Evolutionary conservation across 2,113 vertebrate species (phyloP), one percentile per base, ranked within the genome.

Genomic region (Muntiacus reevesi): DNA sequence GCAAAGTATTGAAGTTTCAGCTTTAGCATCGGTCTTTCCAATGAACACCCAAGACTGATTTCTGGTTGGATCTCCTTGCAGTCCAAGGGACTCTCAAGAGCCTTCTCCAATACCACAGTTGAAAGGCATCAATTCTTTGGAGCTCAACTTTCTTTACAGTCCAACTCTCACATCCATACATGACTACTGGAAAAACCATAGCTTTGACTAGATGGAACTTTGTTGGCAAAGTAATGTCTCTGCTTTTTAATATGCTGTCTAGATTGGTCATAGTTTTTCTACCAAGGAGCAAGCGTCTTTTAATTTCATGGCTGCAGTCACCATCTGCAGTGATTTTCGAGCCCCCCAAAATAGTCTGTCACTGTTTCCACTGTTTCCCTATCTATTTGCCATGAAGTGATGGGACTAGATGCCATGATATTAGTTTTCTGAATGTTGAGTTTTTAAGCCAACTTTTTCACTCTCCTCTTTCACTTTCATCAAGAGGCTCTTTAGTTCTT

Each of bases 331-430:
- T 67, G 64, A 67, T 36, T 67, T 67, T 21, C 33, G 64, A 67
- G 8, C 33, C 33, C 30, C 33, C 0, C 0, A 36, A 36, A 36
- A 67, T 67, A 36, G n/a, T 36, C 64, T 36, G 9, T 36, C 64
- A 36, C 17, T 71, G 33, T 67, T 67, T 67, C 17, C 64, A 36
- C 64, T 67, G n/a, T 36, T 71, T 71, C n/a, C 9, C 9, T 17
- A 71, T 71, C 64, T 71, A 36, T 71, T 21, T 71, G 17, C n/a
- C n/a, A 71, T 71, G 64, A 71, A 23, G n/a, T 36, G n/a, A 36
- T 71, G n/a, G 64, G 64, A 21, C n/a, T 1, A 23, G n/a, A 71
- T 71, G n/a, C 64, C 64, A 71, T 71, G n/a, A 71, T 71, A 8
- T 71, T 71, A 71, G n/a, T 71, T 71, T 71, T 71, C 19, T 71